phyloP scores from a whole-genome alignment of 2,113 vertebrate species.

The Tringa solitaria region DNA sequence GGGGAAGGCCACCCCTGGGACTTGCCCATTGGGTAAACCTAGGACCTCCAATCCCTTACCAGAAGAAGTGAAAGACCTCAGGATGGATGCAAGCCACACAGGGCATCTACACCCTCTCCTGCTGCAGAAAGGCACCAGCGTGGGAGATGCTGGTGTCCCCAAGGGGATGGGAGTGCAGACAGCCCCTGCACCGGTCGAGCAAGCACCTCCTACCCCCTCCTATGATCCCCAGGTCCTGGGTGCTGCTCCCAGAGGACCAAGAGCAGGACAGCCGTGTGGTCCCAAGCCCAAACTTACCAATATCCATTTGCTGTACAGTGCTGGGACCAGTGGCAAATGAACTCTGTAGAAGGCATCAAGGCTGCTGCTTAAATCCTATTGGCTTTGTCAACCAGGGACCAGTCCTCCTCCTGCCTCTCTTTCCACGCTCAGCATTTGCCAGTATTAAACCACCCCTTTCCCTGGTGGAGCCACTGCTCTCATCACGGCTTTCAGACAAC shows the following conservation, averaged over 20 bases:
- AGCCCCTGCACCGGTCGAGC: background rate
- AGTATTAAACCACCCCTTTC: background rate
- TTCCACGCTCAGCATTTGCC: background rate
- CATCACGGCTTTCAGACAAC: accelerated
- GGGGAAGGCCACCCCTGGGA: background rate
- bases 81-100: background rate
- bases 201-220: background rate
- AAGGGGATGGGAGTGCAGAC: background rate
- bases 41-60: background rate
- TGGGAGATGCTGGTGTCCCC: accelerated
- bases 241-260: background rate
- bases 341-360: background rate
- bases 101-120: background rate
- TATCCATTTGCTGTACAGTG: background rate
- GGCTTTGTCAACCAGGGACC: background rate
- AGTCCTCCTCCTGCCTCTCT: background rate
- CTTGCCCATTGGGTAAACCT: background rate
- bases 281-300: background rate
- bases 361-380: background rate
- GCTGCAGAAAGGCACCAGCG: background rate
- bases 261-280: background rate
- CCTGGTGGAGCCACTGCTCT: background rate
- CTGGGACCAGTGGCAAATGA: background rate
- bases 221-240: background rate
- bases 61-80: background rate